Evolutionary conservation across 2,888 invertebrate species (phyloP), one percentile per base, ranked within the genome.

Genomic region (Lucinisca nassula): DNA sequence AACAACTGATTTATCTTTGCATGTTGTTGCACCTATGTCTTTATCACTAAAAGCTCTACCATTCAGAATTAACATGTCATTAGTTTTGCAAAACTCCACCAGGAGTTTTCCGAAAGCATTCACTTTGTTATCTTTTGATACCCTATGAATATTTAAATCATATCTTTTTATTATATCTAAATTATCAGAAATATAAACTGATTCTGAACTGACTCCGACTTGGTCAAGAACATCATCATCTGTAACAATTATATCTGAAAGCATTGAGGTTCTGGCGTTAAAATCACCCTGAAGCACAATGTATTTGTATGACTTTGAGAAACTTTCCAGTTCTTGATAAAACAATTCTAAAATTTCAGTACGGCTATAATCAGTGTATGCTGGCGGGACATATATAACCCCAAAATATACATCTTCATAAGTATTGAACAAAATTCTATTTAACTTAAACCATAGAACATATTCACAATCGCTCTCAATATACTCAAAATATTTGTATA

Each of bases 1-100:
- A 14, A 74, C 74, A 40, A 74, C 74, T n/a, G 74, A 38, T 17
- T 14, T 37, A 40, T 40, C 14, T 75, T 40, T 75, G 21, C 75
- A 75, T n/a, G 75, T 75, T 14, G 38, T n/a, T 30, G 17, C 8
- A 45, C 40, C 74, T n/a, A 40, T 73, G 38, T 24, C 12, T 75
- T 0, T 75, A 3, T 75, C 75, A 75, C 30, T 38, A 30, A 70
- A 70, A 35, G 27, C 32, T 27, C 70, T n/a, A 35, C 70, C 70
- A 35, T 70, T 70, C 27, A 70, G 21, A 27, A 70, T 70, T 35
- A 14, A 21, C 70, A 21, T 30, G 10, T 17, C 70, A 35, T 70
- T 70, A 70, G 12, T 30, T 70, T 27, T 70, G 21, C 55, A 55
- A 55, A 55, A 45, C 21, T 55, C 55, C 21, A 55, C n/a, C 4